Conservation (phyloP, 2,113 vertebrate species). For the Ictalurus furcatus region DNA sequence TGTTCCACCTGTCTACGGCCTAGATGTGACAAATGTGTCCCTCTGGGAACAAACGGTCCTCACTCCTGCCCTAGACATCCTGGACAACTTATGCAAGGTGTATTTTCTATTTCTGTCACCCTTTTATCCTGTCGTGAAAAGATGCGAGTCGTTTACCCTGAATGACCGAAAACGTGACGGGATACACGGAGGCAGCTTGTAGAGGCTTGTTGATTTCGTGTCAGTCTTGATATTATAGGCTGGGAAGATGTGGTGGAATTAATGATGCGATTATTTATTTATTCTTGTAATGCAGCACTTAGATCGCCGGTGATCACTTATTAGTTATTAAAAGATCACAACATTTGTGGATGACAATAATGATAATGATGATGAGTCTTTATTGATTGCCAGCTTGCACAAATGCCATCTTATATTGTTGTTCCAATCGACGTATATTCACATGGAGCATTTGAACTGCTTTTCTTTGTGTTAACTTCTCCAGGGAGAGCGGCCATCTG, state of each 20-base stretch:
- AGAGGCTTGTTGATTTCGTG: neutral
- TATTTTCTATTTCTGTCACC: conserved; percentile 28
- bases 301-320: neutral
- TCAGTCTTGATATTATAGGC: neutral
- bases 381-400: neutral
- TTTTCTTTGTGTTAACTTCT: neutral
- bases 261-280: conserved; percentile 6
- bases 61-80: conserved; percentile 84
- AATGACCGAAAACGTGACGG: neutral
- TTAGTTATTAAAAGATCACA: neutral
- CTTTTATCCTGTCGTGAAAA: neutral
- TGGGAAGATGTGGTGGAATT: neutral
- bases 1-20: conserved; percentile 82
- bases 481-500: conserved; percentile 76
- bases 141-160: neutral
- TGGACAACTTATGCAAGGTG: conserved; percentile 89
- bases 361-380: no score
- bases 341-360: neutral
- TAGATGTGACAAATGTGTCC: conserved; percentile 86
- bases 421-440: neutral
- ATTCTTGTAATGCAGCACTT: conserved; percentile 3
- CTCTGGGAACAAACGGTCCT: conserved; percentile 86
- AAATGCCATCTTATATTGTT: neutral
- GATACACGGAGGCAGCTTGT: neutral
- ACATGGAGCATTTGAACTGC: neutral